Evolutionary conservation across 2,113 vertebrate genomes (phyloP).

Genomic region (Turdus rufiventris): DNA sequence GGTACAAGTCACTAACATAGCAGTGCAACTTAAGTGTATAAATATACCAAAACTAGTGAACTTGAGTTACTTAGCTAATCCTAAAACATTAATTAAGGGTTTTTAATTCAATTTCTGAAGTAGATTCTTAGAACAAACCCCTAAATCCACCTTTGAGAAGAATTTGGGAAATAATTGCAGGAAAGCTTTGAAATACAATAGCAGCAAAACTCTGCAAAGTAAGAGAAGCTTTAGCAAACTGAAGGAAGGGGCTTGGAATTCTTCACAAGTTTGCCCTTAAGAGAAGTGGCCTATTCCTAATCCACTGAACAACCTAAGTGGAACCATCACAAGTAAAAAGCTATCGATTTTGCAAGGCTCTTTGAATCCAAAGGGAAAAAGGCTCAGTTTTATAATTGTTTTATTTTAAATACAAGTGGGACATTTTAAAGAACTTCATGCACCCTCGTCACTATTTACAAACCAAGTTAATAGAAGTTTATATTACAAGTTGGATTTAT

Average conservation of each 20-base stretch:
- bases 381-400: not conserved
- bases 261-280: not conserved
- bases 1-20: not conserved
- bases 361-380: not conserved
- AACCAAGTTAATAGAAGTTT: constrained; percentile 8
- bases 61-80: not conserved
- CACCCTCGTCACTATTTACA: constrained; percentile 56
- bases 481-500: constrained; percentile 47
- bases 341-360: not conserved
- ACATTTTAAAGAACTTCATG: constrained; percentile 47
- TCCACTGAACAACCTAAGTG: not conserved
- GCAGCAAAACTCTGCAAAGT: not conserved
- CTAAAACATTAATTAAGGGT: not conserved
- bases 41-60: not conserved
- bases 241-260: not conserved
- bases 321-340: not conserved
- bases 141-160: not conserved
- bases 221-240: not conserved
- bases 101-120: not conserved
- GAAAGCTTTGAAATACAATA: not conserved
- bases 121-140: not conserved
- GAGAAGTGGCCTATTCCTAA: not conserved
- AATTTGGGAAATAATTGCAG: not conserved
- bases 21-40: not conserved
- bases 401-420: constrained; percentile 24